Percentiles rank a stretch among this genome's conserved stretches.
Conservation (phyloP, 2,113 vertebrate genomes). For the Melanostigma gelatinosum region DNA sequence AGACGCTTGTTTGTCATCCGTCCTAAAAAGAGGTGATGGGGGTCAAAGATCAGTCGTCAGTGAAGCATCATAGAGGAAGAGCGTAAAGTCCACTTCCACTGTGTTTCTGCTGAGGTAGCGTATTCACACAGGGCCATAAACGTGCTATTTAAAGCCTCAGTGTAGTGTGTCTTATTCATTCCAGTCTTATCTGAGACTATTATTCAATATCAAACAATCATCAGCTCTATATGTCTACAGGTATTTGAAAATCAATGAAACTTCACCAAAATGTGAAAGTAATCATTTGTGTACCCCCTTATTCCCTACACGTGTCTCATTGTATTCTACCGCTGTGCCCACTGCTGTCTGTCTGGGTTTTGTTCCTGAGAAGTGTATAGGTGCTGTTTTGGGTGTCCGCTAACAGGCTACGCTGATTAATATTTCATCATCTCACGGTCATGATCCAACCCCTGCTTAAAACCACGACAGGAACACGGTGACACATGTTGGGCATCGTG, state of each 20-base stretch:
- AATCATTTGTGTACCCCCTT: not conserved
- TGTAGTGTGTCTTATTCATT: slow-evolving; percentile 10
- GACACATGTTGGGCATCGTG: slow-evolving; percentile 18
- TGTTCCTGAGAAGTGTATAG: slow-evolving; percentile 39
- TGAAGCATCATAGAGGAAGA: slow-evolving; percentile 38
- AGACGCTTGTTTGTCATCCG: slow-evolving; percentile 29
- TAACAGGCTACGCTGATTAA: slow-evolving; percentile 73
- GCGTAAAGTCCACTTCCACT: slow-evolving; percentile 65
- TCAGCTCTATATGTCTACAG: not conserved
- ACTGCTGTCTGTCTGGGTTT: slow-evolving; percentile 26
- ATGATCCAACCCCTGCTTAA: slow-evolving; percentile 58
- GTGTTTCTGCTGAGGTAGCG: slow-evolving; percentile 26
- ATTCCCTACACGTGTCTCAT: not conserved
- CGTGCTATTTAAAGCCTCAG: slow-evolving; percentile 19
- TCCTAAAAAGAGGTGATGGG: slow-evolving; percentile 5
- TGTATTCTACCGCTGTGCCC: not conserved
- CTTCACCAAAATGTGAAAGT: not conserved
- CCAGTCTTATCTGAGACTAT: slow-evolving; percentile 9
- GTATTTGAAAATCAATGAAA: not conserved
- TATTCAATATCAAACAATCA: not conserved
- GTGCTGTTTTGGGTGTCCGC: slow-evolving; percentile 68
- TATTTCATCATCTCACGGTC: slow-evolving; percentile 70
- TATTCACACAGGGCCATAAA: slow-evolving; percentile 23
- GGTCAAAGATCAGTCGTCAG: slow-evolving; percentile 57
- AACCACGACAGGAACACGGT: slow-evolving; percentile 63